A percentile compares a stretch with the other conserved stretches of the same genome.
Conservation (phyloP, 2,888 invertebrate genomes). For the Caenorhabditis zanzibari region DNA sequence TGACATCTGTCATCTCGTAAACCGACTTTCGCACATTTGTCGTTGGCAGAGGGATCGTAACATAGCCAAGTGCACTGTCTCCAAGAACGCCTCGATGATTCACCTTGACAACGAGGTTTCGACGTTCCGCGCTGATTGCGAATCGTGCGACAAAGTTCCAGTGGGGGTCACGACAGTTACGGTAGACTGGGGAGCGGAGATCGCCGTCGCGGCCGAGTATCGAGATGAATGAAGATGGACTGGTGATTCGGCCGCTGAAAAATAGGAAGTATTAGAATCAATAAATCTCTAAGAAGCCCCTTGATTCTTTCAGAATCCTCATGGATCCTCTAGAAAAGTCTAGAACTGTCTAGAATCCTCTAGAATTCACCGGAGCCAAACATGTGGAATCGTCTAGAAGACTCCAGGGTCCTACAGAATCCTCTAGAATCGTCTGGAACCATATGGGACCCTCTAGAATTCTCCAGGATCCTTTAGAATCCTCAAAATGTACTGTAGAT, state of each 20-base stretch:
- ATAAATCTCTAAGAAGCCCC: no score
- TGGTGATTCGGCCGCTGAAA: constrained; percentile 61
- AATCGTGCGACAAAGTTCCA: constrained; percentile 74
- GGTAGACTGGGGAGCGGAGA: constrained; percentile 66
- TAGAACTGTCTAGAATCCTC: no score
- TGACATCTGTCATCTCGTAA: constrained; percentile 68
- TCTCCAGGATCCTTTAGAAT: no score
- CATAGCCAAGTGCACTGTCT: constrained; percentile 65
- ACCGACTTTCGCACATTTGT: constrained; percentile 24
- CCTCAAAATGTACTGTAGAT: no score
- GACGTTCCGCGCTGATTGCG: constrained; percentile 68
- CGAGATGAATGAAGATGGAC: constrained; percentile 69
- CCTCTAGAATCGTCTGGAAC: no score
- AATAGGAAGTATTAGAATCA: no score
- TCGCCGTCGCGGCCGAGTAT: constrained; percentile 73
- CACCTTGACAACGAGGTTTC: constrained; percentile 71
- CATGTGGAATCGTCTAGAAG: no score
- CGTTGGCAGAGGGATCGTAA: constrained; percentile 62
- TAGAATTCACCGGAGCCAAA: no score
- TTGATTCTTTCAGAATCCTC: no score
- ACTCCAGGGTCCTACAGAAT: no score
- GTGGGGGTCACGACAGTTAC: constrained; percentile 55
- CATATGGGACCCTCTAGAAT: no score
- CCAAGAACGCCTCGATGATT: constrained; percentile 58
- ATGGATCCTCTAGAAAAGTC: no score